Evolutionary conservation across 2,888 invertebrate species (phyloP).

Genomic region (Sthenelais limicola): DNA sequence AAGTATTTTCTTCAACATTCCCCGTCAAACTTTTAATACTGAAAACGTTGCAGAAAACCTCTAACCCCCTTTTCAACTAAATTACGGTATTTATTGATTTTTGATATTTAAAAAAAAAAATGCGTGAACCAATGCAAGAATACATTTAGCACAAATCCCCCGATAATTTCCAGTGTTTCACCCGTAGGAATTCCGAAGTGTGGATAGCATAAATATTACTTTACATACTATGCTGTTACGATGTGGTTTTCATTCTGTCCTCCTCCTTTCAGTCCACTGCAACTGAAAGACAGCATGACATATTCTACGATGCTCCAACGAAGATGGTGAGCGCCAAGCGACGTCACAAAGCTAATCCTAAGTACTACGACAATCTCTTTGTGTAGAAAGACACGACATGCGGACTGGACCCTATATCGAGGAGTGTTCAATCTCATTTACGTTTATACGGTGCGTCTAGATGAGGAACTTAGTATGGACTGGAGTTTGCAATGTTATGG

Average conservation of each 20-base stretch:
- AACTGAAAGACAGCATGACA: constrained; percentile 66
- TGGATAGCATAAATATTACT: background rate
- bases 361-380: constrained; percentile 15
- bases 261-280: constrained; percentile 66
- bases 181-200: background rate
- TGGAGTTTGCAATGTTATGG: too few species aligned
- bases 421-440: too few species aligned
- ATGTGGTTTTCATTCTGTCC: background rate
- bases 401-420: too few species aligned
- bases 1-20: too few species aligned
- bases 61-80: background rate
- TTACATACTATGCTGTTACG: background rate
- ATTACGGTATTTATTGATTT: background rate
- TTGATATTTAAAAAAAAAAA: background rate
- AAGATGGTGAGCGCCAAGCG: background rate
- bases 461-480: too few species aligned
- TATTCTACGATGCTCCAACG: constrained; percentile 51
- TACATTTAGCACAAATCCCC: background rate
- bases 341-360: constrained; percentile 15
- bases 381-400: too few species aligned
- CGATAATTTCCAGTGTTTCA: background rate
- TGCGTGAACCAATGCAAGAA: background rate
- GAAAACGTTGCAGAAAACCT: too few species aligned
- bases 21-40: too few species aligned
- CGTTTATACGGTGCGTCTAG: too few species aligned